Evolutionary conservation across 2,888 invertebrate genomes (phyloP), one percentile per base, ranked within the genome.

Genomic region (Orgyia antiqua): DNA sequence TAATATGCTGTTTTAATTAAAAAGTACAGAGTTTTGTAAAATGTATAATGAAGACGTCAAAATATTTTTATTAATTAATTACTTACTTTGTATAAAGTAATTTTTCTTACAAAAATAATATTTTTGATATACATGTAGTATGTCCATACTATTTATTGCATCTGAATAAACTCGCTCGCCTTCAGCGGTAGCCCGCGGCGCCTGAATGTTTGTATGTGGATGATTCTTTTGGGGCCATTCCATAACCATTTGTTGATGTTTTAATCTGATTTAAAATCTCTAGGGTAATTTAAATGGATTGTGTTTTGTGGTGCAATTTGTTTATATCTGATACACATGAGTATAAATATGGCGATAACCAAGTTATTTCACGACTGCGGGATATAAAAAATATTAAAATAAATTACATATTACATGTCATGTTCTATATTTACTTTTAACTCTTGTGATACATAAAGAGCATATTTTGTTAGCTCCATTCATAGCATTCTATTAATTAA

Each of bases 111-210:
- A 4, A 4, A 15, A 6, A 4, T 15, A 15, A 15, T 15, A 15
- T n/a, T n/a, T n/a, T n/a, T n/a, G n/a, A n/a, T n/a, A n/a, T n/a
- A n/a, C n/a, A n/a, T n/a, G 38, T 24, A 15, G 42, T 49, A 44
- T 66, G 51, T 78, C 79, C 68, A 75, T 35, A 48, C 43, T 55
- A 71, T 62, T n/a, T 58, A 58, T 62, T 58, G 54, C 36, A 42
- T 45, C 53, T 48, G 56, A 47, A 47, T 47, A 43, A 55, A 68
- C 62, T 56, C 54, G 72, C 41, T 69, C 39, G 63, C 79, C 80
- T 80, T 80, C 78, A 60, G 52, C 40, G 43, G 45, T 57, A 56
- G 70, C 79, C 72, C 48, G 63, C 51, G 72, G 80, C 76, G 68
- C 56, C 63, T 58, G 61, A 68, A 70, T 70, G 60, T 59, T 63